Evolutionary conservation across 2,888 invertebrate species (phyloP).

Genomic region (Pammene aurita): DNA sequence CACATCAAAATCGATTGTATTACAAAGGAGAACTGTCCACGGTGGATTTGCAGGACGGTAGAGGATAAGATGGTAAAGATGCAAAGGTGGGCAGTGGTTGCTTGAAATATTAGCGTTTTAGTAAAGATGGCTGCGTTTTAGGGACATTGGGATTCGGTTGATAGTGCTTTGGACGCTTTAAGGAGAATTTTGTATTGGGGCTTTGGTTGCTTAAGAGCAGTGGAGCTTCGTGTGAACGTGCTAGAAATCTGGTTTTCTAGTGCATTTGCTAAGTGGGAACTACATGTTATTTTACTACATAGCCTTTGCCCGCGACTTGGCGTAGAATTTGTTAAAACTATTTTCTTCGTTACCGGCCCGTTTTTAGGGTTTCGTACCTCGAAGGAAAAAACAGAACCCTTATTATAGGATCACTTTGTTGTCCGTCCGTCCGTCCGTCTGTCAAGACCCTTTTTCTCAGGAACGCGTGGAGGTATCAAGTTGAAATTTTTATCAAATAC

Average conservation of each 20-base stretch:
- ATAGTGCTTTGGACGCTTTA: slow-evolving; percentile 68
- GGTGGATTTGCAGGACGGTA: slow-evolving; percentile 6
- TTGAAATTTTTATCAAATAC: too few relatives aligned
- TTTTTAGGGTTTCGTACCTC: too few relatives aligned
- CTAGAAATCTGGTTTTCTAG: neutral
- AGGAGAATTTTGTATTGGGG: slow-evolving; percentile 35
- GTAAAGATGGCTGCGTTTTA: slow-evolving; percentile 75
- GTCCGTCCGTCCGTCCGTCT: too few relatives aligned
- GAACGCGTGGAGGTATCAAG: too few relatives aligned
- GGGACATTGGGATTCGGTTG: slow-evolving; percentile 73
- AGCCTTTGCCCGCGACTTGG: too few relatives aligned
- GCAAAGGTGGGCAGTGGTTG: slow-evolving; percentile 69
- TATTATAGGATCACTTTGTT: too few relatives aligned
- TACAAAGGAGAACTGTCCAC: slow-evolving; percentile 38
- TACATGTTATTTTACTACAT: too few relatives aligned
- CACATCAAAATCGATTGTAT: slow-evolving; percentile 49
- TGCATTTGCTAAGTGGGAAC: neutral
- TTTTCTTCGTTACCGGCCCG: too few relatives aligned
- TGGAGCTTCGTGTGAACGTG: neutral
- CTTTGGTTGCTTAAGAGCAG: slow-evolving; percentile 14
- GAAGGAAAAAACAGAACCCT: too few relatives aligned
- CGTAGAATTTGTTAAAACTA: too few relatives aligned
- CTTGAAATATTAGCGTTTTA: slow-evolving; percentile 79
- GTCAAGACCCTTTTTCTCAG: too few relatives aligned
- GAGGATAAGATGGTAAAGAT: slow-evolving; percentile 58